A percentile compares a stretch with the other conserved stretches of the same genome.
Evolutionary conservation across 2,888 invertebrate genomes (phyloP).

Genomic region (Helicoverpa assulta): DNA sequence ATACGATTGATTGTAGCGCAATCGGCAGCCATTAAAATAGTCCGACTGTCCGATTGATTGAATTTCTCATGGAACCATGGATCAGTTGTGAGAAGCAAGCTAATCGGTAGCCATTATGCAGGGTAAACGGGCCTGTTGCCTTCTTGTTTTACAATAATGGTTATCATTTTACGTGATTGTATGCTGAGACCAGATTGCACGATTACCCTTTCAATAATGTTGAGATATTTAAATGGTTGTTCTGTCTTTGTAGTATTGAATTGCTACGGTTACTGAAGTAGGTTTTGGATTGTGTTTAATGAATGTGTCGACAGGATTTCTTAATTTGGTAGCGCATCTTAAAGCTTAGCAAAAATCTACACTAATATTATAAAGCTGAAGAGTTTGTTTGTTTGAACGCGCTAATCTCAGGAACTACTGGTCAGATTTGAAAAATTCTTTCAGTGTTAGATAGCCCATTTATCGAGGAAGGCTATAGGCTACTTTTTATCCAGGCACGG

Average conservation of each 20-base stretch:
- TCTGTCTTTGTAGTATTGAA: neutral
- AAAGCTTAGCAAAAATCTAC: too few species aligned
- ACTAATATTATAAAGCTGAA: too few species aligned
- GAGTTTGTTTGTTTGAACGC: too few species aligned
- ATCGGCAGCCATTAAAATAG: conserved; percentile 83
- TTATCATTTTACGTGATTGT: conserved; percentile 51
- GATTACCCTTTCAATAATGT: neutral
- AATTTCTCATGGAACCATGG: conserved; percentile 81
- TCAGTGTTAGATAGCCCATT: too few species aligned
- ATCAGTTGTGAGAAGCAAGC: conserved; percentile 75
- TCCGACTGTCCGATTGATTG: conserved; percentile 80
- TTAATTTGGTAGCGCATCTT: too few species aligned
- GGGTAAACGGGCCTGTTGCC: conserved; percentile 51
- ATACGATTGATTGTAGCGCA: conserved; percentile 71
- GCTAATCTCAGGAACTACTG: too few species aligned
- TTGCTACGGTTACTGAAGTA: neutral
- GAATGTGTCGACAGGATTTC: too few species aligned
- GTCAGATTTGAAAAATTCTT: too few species aligned
- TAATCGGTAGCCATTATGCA: conserved; percentile 73
- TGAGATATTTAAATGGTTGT: conserved; percentile 8
- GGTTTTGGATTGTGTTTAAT: neutral
- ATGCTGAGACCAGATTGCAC: conserved; percentile 16
- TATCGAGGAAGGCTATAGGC: too few species aligned
- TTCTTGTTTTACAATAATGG: conserved; percentile 51
- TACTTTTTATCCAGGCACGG: too few species aligned